Evolutionary conservation across 2,113 vertebrate species (phyloP).

Genomic region (Pituophis catenifer): DNA sequence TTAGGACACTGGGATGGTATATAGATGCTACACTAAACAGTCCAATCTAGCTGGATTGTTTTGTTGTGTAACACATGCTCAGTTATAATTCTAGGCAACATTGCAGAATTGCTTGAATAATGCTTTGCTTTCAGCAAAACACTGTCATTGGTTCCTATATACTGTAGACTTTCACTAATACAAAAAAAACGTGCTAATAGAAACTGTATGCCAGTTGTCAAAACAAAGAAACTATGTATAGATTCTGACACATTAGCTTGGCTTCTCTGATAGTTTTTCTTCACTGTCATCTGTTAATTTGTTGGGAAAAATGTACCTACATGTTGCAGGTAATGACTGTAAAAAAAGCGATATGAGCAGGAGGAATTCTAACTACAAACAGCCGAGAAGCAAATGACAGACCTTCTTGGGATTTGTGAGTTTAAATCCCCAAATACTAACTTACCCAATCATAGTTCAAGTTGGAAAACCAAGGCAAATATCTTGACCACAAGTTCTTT

Average conservation of each 20-base stretch:
- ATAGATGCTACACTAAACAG: not conserved
- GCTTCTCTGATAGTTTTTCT: not conserved
- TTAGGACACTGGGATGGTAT: not conserved
- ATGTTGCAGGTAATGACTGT: fast-evolving
- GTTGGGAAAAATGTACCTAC: fast-evolving
- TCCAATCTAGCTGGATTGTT: not conserved
- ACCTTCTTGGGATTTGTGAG: not conserved
- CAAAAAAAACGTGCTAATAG: not conserved
- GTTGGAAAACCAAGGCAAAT: not conserved
- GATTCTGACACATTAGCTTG: conserved; percentile 16
- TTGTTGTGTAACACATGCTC: not conserved
- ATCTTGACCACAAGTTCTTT: not conserved
- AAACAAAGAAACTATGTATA: conserved; percentile 51
- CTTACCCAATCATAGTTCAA: not conserved
- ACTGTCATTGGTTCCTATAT: conserved; percentile 43
- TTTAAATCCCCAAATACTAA: not conserved
- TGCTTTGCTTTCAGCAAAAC: conserved; percentile 19
- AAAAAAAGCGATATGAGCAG: fast-evolving
- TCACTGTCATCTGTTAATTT: not conserved
- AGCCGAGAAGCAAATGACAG: fast-evolving
- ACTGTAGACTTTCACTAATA: conserved; percentile 27
- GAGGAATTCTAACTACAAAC: fast-evolving
- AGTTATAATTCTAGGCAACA: not conserved
- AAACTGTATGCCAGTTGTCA: conserved; percentile 51
- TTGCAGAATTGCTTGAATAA: not conserved